Base-by-base conservation (phyloP, 2,113 vertebrate genomes). In the Bos javanicus region DNA sequence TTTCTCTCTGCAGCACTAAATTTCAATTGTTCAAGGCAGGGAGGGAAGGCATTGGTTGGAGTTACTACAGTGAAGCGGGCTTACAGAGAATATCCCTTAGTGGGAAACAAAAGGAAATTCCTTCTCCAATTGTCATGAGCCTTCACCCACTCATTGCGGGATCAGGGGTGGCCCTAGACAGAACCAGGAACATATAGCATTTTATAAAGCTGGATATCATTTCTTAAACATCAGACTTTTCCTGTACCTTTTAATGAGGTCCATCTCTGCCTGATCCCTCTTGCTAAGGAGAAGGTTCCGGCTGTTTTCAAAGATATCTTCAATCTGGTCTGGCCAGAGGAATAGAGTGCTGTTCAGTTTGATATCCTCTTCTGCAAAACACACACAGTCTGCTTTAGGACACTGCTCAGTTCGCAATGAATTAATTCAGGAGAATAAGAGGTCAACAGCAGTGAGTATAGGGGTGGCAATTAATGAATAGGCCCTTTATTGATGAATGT, bases 341-440 rank as follows among this genome's bases (percentile, higher is more conserved):
- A 99, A 99, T 87, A 99, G 98, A 23, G 39, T 94, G 87, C 99
- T 99, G 95, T 99, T 99, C 97, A 99, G 95, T 90, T 98, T 99
- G 95, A 99, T 96, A 95, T 99, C 99, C 78, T 99, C 99, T 87
- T 50, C 99, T 99, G 97, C 46, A 97, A 96, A 84, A 97, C 90
- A 97, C 17, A 97, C 1, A 96, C 5, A 64, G 78, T 48, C 28
- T n/a, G 56, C 33, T 97, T 30, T 15, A 57, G 25, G 76, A 82
- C 50, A 36, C 36, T 52, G 64, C 16, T 80, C 13, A 25, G 46
- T 33, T 39, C 10, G 0, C 21, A 39, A 7, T 3, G 13, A 82
- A 80, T 90, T 39, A n/a, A 86, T 81, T 89, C 12, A 74, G 57
- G 28, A 94, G n/a, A 54, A 25, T 8, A 62, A 71, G 52, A 86